These are phyloP conservation scores for Fundulus diaphanus DNA, from an alignment of 2,797 vertebrate species.

Conservation along the genomic window DNA sequence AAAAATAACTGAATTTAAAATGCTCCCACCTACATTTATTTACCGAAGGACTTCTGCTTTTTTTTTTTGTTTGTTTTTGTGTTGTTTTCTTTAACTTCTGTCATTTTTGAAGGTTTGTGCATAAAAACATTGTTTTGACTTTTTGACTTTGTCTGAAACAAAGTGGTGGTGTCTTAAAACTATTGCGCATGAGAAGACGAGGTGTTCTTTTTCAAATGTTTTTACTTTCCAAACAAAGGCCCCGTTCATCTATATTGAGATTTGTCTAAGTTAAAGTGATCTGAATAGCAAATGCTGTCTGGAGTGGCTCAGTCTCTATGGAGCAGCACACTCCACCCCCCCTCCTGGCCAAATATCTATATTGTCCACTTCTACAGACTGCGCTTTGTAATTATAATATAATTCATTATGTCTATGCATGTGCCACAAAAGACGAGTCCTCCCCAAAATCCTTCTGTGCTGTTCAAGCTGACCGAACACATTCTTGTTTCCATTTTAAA, in stretches of 20 bases:
- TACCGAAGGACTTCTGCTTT: neutral
- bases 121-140: constrained; percentile 14
- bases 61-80: too few relatives aligned
- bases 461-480: constrained; percentile 85
- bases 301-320: constrained; percentile 80
- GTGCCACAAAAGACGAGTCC: constrained; percentile 83
- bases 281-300: constrained; percentile 80
- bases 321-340: constrained; percentile 80
- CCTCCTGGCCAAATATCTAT: constrained; percentile 85
- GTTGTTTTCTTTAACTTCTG: constrained; percentile 1
- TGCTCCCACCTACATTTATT: constrained; percentile 22
- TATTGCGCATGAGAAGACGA: constrained; percentile 63
- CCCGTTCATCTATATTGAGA: constrained; percentile 81
- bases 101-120: constrained; percentile 23
- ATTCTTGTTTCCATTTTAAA: constrained; percentile 80
- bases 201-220: constrained; percentile 77
- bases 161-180: constrained; percentile 25
- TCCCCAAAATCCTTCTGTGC: constrained; percentile 80
- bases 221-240: constrained; percentile 76
- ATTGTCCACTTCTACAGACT: constrained; percentile 85
- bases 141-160: constrained; percentile 35
- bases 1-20: too few relatives aligned
- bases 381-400: constrained; percentile 90
- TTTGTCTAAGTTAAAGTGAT: constrained; percentile 81
- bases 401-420: constrained; percentile 88